Evolutionary conservation across 2,797 vertebrate genomes (phyloP).

Genomic region (Podarcis lilfordi): DNA sequence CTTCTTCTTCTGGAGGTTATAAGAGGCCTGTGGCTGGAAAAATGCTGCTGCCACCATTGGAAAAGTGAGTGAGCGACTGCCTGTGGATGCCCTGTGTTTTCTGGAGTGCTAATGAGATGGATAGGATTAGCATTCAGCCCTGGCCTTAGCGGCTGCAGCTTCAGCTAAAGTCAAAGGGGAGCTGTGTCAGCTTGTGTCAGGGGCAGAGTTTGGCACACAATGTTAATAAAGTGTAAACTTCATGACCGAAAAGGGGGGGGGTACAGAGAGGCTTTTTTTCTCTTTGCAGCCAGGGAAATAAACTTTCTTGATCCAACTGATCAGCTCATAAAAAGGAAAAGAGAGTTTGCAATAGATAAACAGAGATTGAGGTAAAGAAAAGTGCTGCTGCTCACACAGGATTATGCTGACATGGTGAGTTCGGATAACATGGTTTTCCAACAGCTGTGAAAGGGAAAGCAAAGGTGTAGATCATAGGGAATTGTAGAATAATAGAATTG

Average conservation of each 20-base stretch:
- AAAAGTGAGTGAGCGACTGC: neutral
- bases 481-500: no score
- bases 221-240: conserved; percentile 2
- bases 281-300: neutral
- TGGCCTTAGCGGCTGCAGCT: neutral
- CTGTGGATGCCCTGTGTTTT: neutral
- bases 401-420: neutral
- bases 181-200: conserved; percentile 21
- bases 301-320: neutral
- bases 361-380: neutral
- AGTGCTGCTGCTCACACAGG: neutral
- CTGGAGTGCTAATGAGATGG: conserved; percentile 21
- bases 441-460: neutral
- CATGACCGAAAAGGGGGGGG: neutral
- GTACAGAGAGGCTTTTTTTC: neutral
- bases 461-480: neutral
- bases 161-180: conserved; percentile 20
- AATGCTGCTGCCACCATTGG: neutral
- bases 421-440: neutral
- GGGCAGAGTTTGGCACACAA: conserved; percentile 12
- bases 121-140: neutral
- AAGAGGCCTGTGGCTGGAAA: conserved; percentile 28
- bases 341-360: neutral
- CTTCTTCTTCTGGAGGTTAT: neutral
- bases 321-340: neutral